A percentile compares a stretch with the other conserved stretches of the same genome.
phyloP scores from a whole-genome alignment of 92 coral and sea anemone genomes.

The Ricordea florida region DNA sequence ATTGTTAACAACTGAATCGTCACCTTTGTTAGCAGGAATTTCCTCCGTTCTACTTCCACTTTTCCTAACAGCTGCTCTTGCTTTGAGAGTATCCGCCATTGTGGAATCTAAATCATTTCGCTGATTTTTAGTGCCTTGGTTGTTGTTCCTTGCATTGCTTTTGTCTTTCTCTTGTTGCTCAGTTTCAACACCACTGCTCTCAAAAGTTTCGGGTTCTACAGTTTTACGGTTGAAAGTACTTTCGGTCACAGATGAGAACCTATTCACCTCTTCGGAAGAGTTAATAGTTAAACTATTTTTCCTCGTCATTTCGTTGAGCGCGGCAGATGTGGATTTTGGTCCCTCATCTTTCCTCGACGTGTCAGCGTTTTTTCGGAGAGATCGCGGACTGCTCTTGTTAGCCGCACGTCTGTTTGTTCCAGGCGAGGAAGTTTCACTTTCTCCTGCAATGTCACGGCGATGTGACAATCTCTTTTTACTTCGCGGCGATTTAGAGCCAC shows the following conservation, averaged over 20 bases:
- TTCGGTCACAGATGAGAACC: no score
- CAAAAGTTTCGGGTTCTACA: no score
- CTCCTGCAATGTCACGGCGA: not conserved
- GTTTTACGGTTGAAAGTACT: no score
- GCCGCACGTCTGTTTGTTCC: not conserved
- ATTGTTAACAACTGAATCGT: not conserved
- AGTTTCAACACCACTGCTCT: no score
- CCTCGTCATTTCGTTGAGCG: constrained; percentile 21
- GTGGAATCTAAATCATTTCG: not conserved
- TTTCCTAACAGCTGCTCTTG: not conserved
- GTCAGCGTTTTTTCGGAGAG: not conserved
- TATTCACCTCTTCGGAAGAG: no score
- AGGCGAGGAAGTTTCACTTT: not conserved
- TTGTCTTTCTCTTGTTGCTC: no score
- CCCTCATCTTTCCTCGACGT: not conserved
- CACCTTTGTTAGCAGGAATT: not conserved
- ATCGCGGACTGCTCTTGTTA: not conserved
- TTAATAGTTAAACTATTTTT: not conserved
- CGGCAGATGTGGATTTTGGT: constrained; percentile 12
- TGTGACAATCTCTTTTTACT: not conserved
- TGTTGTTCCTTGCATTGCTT: no score
- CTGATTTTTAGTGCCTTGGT: not conserved
- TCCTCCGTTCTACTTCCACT: not conserved
- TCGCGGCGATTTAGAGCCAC: not conserved
- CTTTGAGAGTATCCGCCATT: not conserved